Conservation (phyloP, 2,113 vertebrate species). For the Oreochromis aureus region DNA sequence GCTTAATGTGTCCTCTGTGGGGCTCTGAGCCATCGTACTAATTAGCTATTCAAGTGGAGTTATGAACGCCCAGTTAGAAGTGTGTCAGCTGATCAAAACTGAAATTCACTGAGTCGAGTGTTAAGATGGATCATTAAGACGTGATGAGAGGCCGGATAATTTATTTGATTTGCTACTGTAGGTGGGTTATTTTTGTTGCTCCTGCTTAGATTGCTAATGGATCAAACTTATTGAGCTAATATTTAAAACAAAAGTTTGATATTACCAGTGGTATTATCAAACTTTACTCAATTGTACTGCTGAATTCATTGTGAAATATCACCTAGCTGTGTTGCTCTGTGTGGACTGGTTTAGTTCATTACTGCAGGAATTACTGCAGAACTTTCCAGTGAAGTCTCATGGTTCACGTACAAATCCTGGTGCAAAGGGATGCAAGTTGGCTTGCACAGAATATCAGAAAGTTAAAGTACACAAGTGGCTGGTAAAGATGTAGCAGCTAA, state of each 20-base stretch:
- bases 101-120: not conserved
- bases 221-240: not conserved
- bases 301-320: not conserved
- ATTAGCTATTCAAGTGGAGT: conserved; percentile 22
- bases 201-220: not conserved
- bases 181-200: not conserved
- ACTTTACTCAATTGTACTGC: not conserved
- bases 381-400: not conserved
- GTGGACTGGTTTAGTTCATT: not conserved
- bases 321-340: not conserved
- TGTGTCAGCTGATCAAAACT: conserved; percentile 20
- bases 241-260: not conserved
- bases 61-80: conserved; percentile 1
- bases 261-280: not conserved
- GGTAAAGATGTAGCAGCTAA: not conserved
- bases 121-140: not conserved
- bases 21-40: conserved; percentile 1
- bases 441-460: not conserved
- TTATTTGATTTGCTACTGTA: not conserved
- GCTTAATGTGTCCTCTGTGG: conserved; percentile 30
- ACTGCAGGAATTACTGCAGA: not conserved
- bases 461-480: not conserved
- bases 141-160: not conserved
- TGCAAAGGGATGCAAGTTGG: not conserved
- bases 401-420: not conserved